phyloP scores from a whole-genome alignment of 2,797 vertebrate genomes.

The Spinibarbus caldwelli region DNA sequence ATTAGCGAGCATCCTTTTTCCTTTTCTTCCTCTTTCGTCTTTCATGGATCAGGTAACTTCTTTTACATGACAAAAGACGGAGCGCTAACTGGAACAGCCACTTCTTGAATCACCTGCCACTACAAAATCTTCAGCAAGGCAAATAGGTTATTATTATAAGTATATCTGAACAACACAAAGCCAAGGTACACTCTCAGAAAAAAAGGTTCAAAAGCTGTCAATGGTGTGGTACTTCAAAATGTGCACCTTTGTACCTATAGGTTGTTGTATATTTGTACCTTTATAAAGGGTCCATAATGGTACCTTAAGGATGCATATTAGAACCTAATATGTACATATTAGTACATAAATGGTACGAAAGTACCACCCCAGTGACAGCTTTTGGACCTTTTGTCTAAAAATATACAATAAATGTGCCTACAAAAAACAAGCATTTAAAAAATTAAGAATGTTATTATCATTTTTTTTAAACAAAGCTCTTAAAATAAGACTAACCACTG shows the following conservation, averaged over 20 bases:
- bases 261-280: no score
- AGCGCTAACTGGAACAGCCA: conserved; percentile 19
- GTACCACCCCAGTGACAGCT: background rate
- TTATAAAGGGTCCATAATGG: no score
- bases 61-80: conserved; percentile 68
- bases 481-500: background rate
- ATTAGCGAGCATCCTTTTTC: conserved; percentile 71
- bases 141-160: background rate
- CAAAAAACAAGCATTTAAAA: background rate
- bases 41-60: conserved; percentile 60
- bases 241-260: no score
- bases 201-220: no score
- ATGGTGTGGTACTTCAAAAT: no score
- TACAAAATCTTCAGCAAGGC: background rate
- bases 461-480: no score
- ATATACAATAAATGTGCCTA: background rate
- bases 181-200: background rate
- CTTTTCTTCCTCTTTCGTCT: conserved; percentile 55
- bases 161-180: background rate
- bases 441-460: no score
- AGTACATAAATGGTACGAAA: no score
- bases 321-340: no score
- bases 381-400: background rate
- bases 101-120: conserved; percentile 38
- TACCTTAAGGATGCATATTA: no score